Base-by-base conservation (phyloP, 2,113 vertebrate species). In the Psittacus erithacus region DNA sequence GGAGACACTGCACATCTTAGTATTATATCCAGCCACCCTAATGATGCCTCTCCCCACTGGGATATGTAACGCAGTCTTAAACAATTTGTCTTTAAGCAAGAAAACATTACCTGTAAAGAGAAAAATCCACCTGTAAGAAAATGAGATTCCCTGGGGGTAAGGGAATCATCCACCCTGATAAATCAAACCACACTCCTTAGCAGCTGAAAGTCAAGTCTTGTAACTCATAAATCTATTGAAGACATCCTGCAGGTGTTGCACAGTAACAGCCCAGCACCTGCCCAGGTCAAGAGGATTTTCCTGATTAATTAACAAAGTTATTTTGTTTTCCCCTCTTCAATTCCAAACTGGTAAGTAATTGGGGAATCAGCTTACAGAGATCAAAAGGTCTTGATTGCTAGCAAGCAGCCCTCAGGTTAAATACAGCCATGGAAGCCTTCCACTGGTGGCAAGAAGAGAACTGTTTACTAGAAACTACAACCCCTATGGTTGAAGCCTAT, bases 401-500 rank as follows among this genome's bases (percentile, higher is more conserved):
- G 27, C 31, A 63, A 88, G 88, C 31, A 90, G 13, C 47, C 60
- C 64, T 17, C 17, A 65, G 92, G 80, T 95, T 79, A 88, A 78
- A 93, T 33, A 85, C 49, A 89, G 68, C 60, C 55, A 60, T 29
- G 43, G 92, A 90, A 83, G 10, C 64, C 33, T 78, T 94, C 33
- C 25, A 11, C 12, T 67, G 44, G 53, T 59, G 53, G 41, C 62
- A 60, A 69, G 69, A 75, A 75, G 57, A 78, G 50, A 90, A 84
- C 65, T 84, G 77, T 91, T 95, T 93, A 73, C 63, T 60, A 62
- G 91, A 82, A 86, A 63, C 80, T 62, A 50, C 87, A 93, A n/a
- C 25, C 44, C 70, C 83, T 67, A 65, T 57, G 82, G 75, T 90
- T 93, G 75, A 83, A 92, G 49, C 70, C 86, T 65, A 65, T 46